These are phyloP conservation scores for Pseudomyrmex sp. DNA, from an alignment of 1,140 invertebrate genomes.

Conservation along the genomic window DNA sequence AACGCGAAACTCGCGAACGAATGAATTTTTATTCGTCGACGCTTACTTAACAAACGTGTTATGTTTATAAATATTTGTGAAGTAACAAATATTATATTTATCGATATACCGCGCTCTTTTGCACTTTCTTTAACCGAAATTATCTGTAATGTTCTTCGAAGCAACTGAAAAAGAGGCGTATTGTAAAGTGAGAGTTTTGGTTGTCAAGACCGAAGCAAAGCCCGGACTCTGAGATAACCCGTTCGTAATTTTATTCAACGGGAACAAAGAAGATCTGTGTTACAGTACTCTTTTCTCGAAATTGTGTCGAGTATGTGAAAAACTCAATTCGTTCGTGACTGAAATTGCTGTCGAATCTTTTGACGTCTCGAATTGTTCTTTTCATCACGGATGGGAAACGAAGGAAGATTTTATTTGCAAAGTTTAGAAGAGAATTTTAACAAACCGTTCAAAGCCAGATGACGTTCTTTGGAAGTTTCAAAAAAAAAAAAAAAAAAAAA, in stretches of 20 bases:
- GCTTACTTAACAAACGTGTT: background rate
- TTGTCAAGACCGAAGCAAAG: constrained; percentile 39
- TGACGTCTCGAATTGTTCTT: background rate
- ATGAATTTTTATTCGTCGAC: background rate
- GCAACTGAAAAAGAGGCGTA: constrained; percentile 24
- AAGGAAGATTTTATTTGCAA: too few species aligned
- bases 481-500: too few species aligned
- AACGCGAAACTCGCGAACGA: background rate
- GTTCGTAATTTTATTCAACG: constrained; percentile 40
- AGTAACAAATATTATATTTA: too few species aligned
- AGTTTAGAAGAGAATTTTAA: too few species aligned
- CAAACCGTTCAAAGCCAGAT: too few species aligned
- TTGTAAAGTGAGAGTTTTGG: constrained; percentile 44
- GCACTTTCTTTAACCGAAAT: constrained; percentile 29
- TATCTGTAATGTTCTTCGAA: constrained; percentile 35
- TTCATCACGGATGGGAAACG: too few species aligned
- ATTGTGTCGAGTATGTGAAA: background rate
- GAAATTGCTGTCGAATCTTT: background rate
- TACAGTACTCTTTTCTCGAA: background rate
- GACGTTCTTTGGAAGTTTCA: too few species aligned
- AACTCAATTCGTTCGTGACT: background rate
- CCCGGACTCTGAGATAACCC: background rate
- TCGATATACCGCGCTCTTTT: too few species aligned
- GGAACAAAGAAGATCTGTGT: constrained; percentile 15
- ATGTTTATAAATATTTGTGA: too few species aligned